Evolutionary conservation across 1,140 invertebrate genomes (phyloP), one percentile per base, ranked within the genome.

Genomic region (Papilio glaucus): DNA sequence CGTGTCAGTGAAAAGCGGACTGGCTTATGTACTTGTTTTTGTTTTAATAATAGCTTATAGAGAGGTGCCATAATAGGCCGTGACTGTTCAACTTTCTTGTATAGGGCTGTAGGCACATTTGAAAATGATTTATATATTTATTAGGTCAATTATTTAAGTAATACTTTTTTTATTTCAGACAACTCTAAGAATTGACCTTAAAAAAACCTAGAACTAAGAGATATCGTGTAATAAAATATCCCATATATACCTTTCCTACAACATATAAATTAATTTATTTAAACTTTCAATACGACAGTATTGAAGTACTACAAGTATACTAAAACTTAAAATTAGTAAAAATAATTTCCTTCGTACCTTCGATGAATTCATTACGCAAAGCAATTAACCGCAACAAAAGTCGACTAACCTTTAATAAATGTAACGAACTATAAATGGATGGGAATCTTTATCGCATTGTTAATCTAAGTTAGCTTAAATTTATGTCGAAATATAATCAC

Each of bases 21-120:
- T 75, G 60, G 73, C 72, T 65, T 75, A 83, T 82, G 77, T 69
- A 69, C 63, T 62, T 68, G 71, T 89, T 89, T 90, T 91, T 91
- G 75, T 89, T 78, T 79, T 82, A 86, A 89, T 86, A 89, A 85
- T 89, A 89, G 87, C 79, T 81, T 83, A 88, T 90, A 91, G 85
- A 83, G 77, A 77, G 77, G 80, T 78, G 77, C 85, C 81, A 85
- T 85, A 88, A 87, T 83, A 84, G 86, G 87, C 79, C 73, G 76
- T 61, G 77, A 72, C 75, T 71, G 78, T 78, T 81, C 81, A 74
- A 83, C 86, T 89, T 90, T 89, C 87, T 86, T 88, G 73, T 77
- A 71, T 73, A 80, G 84, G 71, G 81, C 63, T 74, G 77, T 70
- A 67, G 72, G 67, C 72, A 80, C 71, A 79, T 29, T 42, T 65